A percentile compares a stretch with the other conserved stretches of the same genome.
These are phyloP conservation scores for Solenopsis fugax DNA, from an alignment of 1,140 invertebrate species.

Conservation along the genomic window DNA sequence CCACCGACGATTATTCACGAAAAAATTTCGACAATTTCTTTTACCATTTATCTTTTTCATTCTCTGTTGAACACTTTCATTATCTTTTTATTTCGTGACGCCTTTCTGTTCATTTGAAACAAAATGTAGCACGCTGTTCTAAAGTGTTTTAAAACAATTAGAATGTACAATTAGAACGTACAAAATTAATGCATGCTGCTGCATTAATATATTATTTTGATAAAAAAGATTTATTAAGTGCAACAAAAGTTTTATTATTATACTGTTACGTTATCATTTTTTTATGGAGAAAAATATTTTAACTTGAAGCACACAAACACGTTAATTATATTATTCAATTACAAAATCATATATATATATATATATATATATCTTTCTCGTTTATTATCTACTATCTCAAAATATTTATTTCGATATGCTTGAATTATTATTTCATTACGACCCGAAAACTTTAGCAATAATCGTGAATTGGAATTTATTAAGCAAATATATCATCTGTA, in stretches of 20 bases:
- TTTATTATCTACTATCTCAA: background rate
- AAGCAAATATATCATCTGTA: background rate
- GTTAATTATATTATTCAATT: background rate
- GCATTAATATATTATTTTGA: background rate
- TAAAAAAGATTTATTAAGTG: background rate
- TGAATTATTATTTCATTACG: slow-evolving; percentile 3
- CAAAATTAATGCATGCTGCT: background rate
- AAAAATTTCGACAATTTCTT: slow-evolving; percentile 39
- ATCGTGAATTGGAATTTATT: background rate
- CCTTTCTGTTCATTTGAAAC: slow-evolving; percentile 2
- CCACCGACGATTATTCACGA: background rate
- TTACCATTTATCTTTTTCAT: background rate
- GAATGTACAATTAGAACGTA: too few species aligned
- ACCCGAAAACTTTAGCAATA: background rate
- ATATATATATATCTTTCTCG: too few species aligned
- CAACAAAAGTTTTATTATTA: background rate
- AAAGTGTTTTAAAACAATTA: background rate
- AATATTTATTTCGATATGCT: background rate
- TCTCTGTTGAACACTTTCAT: background rate
- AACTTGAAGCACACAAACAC: background rate
- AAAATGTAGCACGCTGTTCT: background rate
- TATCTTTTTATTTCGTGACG: slow-evolving; percentile 6
- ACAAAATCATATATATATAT: background rate
- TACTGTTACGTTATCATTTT: background rate
- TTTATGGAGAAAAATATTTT: background rate